phyloP scores from a whole-genome alignment of 1,140 invertebrate genomes.

The Paralvinella palmiformis region DNA sequence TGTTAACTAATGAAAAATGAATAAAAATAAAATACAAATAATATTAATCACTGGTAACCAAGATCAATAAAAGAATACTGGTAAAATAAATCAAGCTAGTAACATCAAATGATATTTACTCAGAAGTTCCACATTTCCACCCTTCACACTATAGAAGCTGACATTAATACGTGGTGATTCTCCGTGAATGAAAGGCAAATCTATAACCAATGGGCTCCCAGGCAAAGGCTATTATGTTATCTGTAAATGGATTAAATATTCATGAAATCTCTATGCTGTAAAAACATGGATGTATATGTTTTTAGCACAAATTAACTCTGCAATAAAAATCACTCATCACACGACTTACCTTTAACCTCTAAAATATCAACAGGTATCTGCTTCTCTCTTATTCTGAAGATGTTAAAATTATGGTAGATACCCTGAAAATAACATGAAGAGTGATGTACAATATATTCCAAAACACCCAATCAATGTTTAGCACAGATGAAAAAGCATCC shows the following conservation, averaged over 20 bases:
- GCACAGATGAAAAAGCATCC: too few relatives aligned
- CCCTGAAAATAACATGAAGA: too few relatives aligned
- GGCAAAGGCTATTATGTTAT: slow-evolving; percentile 84
- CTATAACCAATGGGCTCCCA: slow-evolving; percentile 97
- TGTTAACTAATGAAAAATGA: not conserved
- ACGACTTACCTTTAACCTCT: slow-evolving; percentile 68
- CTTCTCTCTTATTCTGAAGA: slow-evolving; percentile 92
- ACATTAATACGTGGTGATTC: slow-evolving; percentile 82
- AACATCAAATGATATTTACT: slow-evolving; percentile 58
- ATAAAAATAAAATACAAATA: slow-evolving; percentile 1
- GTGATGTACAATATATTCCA: too few relatives aligned
- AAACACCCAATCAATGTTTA: too few relatives aligned
- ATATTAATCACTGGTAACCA: not conserved
- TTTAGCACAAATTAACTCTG: not conserved
- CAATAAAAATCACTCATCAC: not conserved
- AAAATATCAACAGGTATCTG: slow-evolving; percentile 96
- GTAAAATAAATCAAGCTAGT: not conserved
- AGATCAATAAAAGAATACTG: not conserved
- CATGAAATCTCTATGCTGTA: not conserved
- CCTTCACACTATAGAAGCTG: slow-evolving; percentile 85
- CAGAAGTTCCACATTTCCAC: slow-evolving; percentile 76
- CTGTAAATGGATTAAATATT: slow-evolving; percentile 33
- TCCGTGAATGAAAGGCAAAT: slow-evolving; percentile 92
- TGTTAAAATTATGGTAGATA: slow-evolving; percentile 98
- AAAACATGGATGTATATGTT: not conserved